Base-by-base conservation (phyloP, 2,888 invertebrate genomes). In the Melangyna quadrimaculata region DNA sequence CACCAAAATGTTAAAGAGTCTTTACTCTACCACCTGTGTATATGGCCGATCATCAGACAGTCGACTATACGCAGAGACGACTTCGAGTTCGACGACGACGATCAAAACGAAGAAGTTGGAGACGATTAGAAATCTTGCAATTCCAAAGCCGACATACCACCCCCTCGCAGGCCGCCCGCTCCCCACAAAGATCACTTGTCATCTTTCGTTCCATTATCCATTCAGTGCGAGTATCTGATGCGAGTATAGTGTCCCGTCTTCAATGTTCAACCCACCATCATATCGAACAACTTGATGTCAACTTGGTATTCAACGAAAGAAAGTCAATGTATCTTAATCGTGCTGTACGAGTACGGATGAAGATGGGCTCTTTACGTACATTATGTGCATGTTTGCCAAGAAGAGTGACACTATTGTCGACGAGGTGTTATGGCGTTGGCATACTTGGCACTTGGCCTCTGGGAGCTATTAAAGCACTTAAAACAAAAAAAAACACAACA, bases 251-350 rank as follows among this genome's bases (percentile, higher is more conserved):
- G 43, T 51, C 67, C 35, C 35, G 67, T 67, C 67, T 43, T 43
- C 17, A 29, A 19, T 14, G 35, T 57, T 59, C 59, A 59, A 37
- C 48, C 43, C 32, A 48, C 37, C 55, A 43, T 29, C 57, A 48
- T 48, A 69, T 43, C 77, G 32, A n/a, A n/a, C n/a, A n/a, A 12
- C 40, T 61, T 51, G 40, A n/a, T n/a, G n/a, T 65, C 48, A 70
- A 73, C 70, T 78, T 79, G 79, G 53, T 84, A 84, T 84, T 84
- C 84, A 75, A 80, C 61, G 75, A 84, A 84, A 84, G 84, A 84
- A 81, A 86, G 86, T 86, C 71, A 75, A 67, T 59, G 55, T 72
- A 48, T 71, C 48, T 80, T 59, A 53, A 63, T 75, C 29, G 69
- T 75, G 45, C 53, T 77, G 19, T 84, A 37, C 45, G 51, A 17